phyloP scores from a whole-genome alignment of 2,113 vertebrate species.

The Eulemur macaco region DNA sequence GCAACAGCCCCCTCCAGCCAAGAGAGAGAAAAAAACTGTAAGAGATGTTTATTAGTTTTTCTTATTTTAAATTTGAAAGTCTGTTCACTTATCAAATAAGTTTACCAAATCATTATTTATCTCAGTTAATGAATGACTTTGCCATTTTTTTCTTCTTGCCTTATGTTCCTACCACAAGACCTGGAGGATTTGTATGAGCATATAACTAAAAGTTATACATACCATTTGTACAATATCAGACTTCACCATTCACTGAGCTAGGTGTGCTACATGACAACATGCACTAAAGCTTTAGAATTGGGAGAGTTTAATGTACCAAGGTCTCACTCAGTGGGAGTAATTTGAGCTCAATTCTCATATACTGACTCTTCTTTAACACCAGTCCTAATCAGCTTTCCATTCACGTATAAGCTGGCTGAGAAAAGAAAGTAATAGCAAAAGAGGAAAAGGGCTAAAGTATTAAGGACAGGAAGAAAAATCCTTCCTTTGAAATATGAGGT shows the following conservation, averaged over 20 bases:
- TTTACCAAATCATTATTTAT: constrained; percentile 11
- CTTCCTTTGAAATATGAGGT: background rate
- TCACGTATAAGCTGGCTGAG: background rate
- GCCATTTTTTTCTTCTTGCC: background rate
- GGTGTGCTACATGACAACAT: background rate
- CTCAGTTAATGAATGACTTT: background rate
- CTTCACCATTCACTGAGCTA: background rate
- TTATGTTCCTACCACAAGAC: background rate
- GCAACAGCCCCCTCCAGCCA: constrained; percentile 91
- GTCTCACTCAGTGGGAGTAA: background rate
- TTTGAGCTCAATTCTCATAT: background rate
- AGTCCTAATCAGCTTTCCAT: background rate
- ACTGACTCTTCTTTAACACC: background rate
- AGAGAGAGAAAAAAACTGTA: constrained; percentile 98
- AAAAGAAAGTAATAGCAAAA: background rate
- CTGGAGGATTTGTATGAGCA: background rate
- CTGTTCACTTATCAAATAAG: background rate
- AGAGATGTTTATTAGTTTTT: constrained; percentile 71
- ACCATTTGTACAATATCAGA: background rate
- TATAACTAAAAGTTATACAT: background rate
- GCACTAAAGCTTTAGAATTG: background rate
- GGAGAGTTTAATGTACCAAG: background rate
- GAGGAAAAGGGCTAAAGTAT: background rate
- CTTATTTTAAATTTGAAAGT: background rate
- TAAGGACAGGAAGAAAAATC: background rate